phyloP scores from a whole-genome alignment of 1,140 invertebrate species.

The Brachionus asplanchnoidis region DNA sequence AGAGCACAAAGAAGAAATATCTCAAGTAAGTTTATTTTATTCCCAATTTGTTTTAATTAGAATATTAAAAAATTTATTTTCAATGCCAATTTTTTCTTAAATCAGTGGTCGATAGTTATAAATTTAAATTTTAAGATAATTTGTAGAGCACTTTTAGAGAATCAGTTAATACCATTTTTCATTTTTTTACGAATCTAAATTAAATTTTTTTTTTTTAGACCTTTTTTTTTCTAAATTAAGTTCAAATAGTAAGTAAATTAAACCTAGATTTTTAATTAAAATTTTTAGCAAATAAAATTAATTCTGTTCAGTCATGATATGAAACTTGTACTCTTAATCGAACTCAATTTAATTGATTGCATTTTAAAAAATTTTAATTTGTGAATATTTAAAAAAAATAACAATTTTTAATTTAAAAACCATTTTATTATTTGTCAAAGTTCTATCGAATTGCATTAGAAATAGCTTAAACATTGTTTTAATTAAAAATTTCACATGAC shows the following conservation, averaged over 20 bases:
- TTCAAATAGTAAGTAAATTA: not conserved
- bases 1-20: conserved; percentile 24
- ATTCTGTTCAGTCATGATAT: not conserved
- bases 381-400: not conserved
- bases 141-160: not conserved
- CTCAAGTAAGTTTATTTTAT: not conserved
- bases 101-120: too few species aligned
- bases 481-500: too few species aligned
- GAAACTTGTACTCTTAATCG: not conserved
- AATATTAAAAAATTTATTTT: too few species aligned
- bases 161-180: not conserved
- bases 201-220: not conserved
- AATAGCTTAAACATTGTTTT: too few species aligned
- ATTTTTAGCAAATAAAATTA: not conserved
- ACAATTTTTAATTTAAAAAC: not conserved
- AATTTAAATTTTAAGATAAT: not conserved
- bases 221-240: not conserved
- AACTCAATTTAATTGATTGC: not conserved
- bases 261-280: not conserved
- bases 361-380: not conserved
- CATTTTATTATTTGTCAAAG: too few species aligned
- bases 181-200: too few species aligned
- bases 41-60: not conserved
- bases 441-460: too few species aligned
- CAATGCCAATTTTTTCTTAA: too few species aligned